Conservation (phyloP, 1,140 invertebrate species). For the Daktulosphaira vitifoliae region DNA sequence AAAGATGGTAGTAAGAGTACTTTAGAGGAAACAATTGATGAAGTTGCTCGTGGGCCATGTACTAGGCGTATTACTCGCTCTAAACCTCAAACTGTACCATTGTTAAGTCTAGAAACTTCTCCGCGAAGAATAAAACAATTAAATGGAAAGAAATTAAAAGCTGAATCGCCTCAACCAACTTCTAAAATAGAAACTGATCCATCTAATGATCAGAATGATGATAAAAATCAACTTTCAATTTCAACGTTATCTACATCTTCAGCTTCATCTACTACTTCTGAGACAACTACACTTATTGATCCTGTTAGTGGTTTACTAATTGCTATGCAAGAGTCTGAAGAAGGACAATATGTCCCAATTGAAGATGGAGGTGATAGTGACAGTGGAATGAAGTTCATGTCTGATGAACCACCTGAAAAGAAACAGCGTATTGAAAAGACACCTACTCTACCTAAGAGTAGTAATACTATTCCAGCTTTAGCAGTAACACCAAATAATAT, state of each 20-base stretch:
- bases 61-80: constrained; percentile 23
- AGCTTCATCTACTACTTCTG: constrained; percentile 43
- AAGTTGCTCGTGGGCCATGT: constrained; percentile 47
- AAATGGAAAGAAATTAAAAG: constrained; percentile 24
- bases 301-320: constrained; percentile 66
- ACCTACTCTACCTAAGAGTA: neutral
- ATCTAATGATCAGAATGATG: neutral
- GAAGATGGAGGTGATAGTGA: constrained; percentile 5
- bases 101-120: constrained; percentile 21
- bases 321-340: constrained; percentile 61
- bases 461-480: constrained; percentile 17
- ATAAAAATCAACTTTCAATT: constrained; percentile 10
- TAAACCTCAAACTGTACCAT: constrained; percentile 6
- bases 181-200: constrained; percentile 2
- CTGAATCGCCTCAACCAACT: constrained; percentile 17
- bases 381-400: neutral
- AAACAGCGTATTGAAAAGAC: constrained; percentile 20
- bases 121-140: constrained; percentile 17
- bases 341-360: constrained; percentile 60
- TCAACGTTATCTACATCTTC: constrained; percentile 10
- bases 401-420: constrained; percentile 34
- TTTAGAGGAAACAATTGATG: constrained; percentile 77
- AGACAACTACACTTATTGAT: constrained; percentile 59
- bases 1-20: constrained; percentile 63
- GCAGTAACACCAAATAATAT: constrained; percentile 30